phyloP scores from a whole-genome alignment of 1,140 invertebrate species.

The Bombus confusus region DNA sequence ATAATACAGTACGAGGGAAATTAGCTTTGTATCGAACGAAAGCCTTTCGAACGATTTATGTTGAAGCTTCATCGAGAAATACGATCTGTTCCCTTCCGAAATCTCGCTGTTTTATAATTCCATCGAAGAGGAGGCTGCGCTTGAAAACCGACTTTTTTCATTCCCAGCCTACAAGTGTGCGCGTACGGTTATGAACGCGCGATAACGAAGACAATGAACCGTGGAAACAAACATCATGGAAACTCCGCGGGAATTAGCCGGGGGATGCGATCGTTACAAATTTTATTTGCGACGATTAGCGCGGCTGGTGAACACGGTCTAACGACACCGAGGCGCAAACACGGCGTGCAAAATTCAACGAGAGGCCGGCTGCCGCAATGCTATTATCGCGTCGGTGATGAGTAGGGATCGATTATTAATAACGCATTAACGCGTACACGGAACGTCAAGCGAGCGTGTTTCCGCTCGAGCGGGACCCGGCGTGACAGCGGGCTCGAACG shows the following conservation, averaged over 20 bases:
- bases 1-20: too few species aligned
- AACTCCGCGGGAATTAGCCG: not conserved
- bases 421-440: conserved; percentile 29
- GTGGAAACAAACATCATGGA: not conserved
- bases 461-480: not conserved
- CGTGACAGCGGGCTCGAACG: not conserved
- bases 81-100: too few species aligned
- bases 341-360: conserved; percentile 23
- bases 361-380: not conserved
- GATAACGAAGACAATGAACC: not conserved
- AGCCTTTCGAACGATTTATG: too few species aligned
- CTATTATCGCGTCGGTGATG: conserved; percentile 21
- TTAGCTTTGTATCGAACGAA: too few species aligned
- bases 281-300: conserved; percentile 24
- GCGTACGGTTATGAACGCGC: not conserved
- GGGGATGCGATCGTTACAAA: not conserved
- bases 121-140: too few species aligned
- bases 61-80: too few species aligned
- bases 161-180: not conserved
- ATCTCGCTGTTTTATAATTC: too few species aligned
- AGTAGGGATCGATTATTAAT: conserved; percentile 44
- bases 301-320: not conserved
- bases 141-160: not conserved
- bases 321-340: not conserved
- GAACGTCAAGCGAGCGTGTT: not conserved